Base-by-base conservation (phyloP, 1,140 invertebrate species). In the Drosophila quadrilineata region DNA sequence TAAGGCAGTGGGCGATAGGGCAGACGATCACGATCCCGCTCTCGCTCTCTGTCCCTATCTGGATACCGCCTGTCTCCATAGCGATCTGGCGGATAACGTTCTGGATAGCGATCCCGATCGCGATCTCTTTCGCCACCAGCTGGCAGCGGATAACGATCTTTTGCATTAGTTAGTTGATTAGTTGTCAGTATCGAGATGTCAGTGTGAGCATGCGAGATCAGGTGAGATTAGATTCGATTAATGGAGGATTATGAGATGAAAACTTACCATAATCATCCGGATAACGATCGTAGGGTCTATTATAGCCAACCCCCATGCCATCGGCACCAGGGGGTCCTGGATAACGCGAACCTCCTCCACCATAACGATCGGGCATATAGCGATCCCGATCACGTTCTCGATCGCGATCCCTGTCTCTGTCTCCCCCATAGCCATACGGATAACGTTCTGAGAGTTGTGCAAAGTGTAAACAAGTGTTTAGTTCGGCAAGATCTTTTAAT, bases 61-160 rank as follows among this genome's bases (percentile, higher is more conserved):
- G 85, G 88, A 75, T 72, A 90, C 14, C 89, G 82, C 31, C 75
- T 71, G 35, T 90, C 88, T 4, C 90, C 89, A 68, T 86, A 88
- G 0, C 77, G 90, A 57, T 90, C 88, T 41, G 76, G 71, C 49
- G 66, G 59, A 71, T 76, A 79, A 33, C 86, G 75, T 54, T 85
- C 87, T 8, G 91, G 89, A 33, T 75, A 79, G 5, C 77, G 71
- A 46, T 91, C 63, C 8, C 62, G 58, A 17, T 75, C 71, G 4
- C 67, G 57, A 50, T 76, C 71, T 22, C 60, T 90, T 82, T 50
- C 90, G 76, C 82, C 90, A 90, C 79, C 90, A 85, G 49, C 91
- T 58, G 69, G 57, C 35, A 66, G 58, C 36, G 90, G 90, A 48
- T 89, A 90, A 73, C 91, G 88, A 88, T 84, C 77, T 84, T 52